A percentile compares a stretch with the other conserved stretches of the same genome.
Evolutionary conservation across 1,140 invertebrate genomes (phyloP).

Genomic region (Aphelenchoides besseyi): DNA sequence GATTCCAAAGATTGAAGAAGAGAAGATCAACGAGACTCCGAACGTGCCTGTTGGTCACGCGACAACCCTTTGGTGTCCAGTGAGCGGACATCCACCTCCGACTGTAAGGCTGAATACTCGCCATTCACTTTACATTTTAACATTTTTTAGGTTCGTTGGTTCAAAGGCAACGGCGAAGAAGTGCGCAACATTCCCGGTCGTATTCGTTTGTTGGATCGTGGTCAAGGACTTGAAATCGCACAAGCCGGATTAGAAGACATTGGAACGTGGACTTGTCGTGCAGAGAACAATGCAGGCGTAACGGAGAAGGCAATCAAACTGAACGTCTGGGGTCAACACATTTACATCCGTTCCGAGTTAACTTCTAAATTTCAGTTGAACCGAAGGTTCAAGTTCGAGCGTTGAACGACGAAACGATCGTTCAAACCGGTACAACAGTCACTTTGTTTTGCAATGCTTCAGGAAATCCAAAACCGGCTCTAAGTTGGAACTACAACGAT

Average conservation of each 20-base stretch:
- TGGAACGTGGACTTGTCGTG: slow-evolving; percentile 55
- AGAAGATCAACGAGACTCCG: slow-evolving; percentile 20
- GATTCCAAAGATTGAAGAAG: slow-evolving; percentile 32
- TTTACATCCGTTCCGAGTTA: too few species aligned
- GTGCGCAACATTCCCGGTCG: slow-evolving; percentile 24
- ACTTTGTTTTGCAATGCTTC: slow-evolving; percentile 51
- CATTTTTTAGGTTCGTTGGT: slow-evolving; percentile 33
- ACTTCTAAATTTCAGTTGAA: slow-evolving; percentile 29
- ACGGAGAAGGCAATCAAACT: slow-evolving; percentile 43
- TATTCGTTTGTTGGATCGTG: slow-evolving; percentile 48
- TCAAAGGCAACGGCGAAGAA: slow-evolving; percentile 39
- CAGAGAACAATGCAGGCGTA: slow-evolving; percentile 57
- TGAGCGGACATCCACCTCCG: slow-evolving; percentile 72
- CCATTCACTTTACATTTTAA: slow-evolving; percentile 48
- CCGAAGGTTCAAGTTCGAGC: slow-evolving; percentile 36
- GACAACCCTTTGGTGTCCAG: slow-evolving; percentile 65
- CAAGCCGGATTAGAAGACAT: slow-evolving; percentile 36
- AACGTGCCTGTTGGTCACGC: slow-evolving; percentile 48
- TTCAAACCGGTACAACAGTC: slow-evolving; percentile 45
- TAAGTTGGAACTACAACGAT: slow-evolving; percentile 42
- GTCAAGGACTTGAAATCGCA: slow-evolving; percentile 51
- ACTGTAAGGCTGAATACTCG: slow-evolving; percentile 78
- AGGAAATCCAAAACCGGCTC: slow-evolving; percentile 52
- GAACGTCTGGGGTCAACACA: slow-evolving; percentile 49
- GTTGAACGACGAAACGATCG: slow-evolving; percentile 32